A percentile compares a stretch with the other conserved stretches of the same genome.
These are phyloP conservation scores for Metridium senile DNA, from an alignment of 92 coral and sea anemone species.

Conservation along the genomic window DNA sequence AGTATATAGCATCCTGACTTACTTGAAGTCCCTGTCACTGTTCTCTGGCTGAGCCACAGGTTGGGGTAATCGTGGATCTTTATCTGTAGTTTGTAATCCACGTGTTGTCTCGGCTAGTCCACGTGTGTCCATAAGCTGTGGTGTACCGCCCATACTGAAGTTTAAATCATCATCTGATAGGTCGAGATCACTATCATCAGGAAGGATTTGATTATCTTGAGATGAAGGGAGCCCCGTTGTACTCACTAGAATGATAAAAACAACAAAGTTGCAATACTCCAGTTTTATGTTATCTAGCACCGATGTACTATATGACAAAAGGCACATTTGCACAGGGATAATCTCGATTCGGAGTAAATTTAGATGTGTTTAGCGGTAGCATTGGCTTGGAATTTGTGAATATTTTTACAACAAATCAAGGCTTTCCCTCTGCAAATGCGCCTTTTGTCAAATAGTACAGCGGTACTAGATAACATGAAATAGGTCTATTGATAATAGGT, in stretches of 20 bases:
- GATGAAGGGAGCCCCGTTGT: conserved; percentile 21
- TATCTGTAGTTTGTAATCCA: conserved; percentile 72
- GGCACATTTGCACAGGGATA: too few relatives aligned
- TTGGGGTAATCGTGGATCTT: conserved; percentile 60
- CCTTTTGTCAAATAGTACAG: too few relatives aligned
- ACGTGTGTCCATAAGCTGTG: conserved; percentile 58
- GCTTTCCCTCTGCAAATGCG: too few relatives aligned
- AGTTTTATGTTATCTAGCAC: not conserved
- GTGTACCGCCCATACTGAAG: conserved; percentile 81
- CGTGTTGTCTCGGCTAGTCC: conserved; percentile 66
- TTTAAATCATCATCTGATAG: conserved; percentile 76
- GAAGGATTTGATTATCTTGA: conserved; percentile 33
- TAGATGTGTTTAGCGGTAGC: too few relatives aligned
- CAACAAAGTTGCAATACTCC: too few relatives aligned
- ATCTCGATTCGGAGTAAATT: too few relatives aligned
- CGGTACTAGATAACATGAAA: too few relatives aligned
- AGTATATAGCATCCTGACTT: not conserved
- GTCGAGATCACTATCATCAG: conserved; percentile 67
- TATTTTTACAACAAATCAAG: too few relatives aligned
- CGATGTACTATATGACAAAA: too few relatives aligned
- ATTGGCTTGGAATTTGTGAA: too few relatives aligned
- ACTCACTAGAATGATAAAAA: conserved; percentile 16
- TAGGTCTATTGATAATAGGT: too few relatives aligned
- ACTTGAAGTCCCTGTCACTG: conserved; percentile 61
- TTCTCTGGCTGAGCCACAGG: conserved; percentile 76